Evolutionary conservation across 2,797 vertebrate genomes (phyloP).

Genomic region (Sebastes matsubarae): DNA sequence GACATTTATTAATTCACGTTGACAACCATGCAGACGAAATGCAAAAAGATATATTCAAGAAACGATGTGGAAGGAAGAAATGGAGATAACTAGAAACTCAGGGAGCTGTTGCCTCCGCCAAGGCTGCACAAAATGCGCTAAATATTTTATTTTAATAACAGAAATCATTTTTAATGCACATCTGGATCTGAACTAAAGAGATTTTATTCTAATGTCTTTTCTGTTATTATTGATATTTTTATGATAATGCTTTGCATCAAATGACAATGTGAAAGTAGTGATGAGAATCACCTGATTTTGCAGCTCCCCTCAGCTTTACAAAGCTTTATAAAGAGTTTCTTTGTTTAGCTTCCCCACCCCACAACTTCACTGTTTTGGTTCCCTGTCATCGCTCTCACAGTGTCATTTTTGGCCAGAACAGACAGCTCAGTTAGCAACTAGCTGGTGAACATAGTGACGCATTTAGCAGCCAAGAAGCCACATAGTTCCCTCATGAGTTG

Average conservation of each 20-base stretch:
- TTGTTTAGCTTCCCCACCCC: background rate
- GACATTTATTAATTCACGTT: slow-evolving; percentile 51
- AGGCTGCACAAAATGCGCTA: background rate
- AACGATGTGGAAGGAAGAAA: slow-evolving; percentile 7
- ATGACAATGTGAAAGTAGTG: background rate
- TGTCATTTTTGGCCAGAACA: background rate
- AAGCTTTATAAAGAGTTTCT: background rate
- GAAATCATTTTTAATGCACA: background rate
- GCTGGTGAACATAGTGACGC: background rate
- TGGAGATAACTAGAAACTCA: background rate
- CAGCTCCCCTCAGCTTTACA: too few species aligned
- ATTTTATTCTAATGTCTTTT: background rate
- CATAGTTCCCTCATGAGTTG: background rate
- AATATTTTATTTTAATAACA: background rate
- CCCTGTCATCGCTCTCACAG: background rate
- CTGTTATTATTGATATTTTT: background rate
- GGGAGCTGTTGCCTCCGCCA: background rate
- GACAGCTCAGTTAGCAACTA: background rate
- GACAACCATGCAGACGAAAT: slow-evolving; percentile 33
- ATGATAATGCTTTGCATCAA: background rate
- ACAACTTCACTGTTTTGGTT: too few species aligned
- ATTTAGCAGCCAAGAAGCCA: background rate
- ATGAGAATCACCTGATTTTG: background rate
- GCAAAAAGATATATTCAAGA: slow-evolving; percentile 15
- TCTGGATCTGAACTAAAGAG: background rate